Percentiles rank a stretch among this genome's conserved stretches.
Conservation (phyloP, 2,797 vertebrate species). For the Octomys mimax region DNA sequence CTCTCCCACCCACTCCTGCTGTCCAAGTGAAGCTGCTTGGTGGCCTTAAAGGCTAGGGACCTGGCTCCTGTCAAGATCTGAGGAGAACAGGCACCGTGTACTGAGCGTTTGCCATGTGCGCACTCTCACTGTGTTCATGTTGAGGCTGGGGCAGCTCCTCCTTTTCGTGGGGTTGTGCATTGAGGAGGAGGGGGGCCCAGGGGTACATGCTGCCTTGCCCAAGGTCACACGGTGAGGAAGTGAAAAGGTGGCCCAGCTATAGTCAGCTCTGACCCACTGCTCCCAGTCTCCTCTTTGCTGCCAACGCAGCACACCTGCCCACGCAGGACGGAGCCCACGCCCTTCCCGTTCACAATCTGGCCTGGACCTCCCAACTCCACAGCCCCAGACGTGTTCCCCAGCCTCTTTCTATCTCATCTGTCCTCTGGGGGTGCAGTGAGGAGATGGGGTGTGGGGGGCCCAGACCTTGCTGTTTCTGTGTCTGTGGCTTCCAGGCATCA, state of each 20-base stretch:
- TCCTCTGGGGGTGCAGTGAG: background rate
- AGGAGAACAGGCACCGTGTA: background rate
- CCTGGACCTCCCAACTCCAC: background rate
- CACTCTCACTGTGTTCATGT: fast-evolving
- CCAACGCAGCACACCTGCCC: background rate
- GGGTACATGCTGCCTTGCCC: background rate
- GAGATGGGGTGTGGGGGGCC: background rate
- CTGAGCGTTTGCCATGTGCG: background rate
- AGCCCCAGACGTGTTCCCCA: no score
- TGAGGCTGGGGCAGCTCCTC: background rate
- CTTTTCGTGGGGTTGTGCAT: background rate
- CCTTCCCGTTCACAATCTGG: background rate
- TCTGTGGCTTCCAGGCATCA: background rate
- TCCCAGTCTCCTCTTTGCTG: background rate
- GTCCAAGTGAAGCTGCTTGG: background rate
- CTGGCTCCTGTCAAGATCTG: background rate
- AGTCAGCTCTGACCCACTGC: background rate
- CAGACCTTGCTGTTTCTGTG: background rate
- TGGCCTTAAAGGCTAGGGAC: background rate
- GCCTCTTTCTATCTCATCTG: background rate
- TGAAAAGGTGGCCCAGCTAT: background rate
- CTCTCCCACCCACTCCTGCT: conserved; percentile 60
- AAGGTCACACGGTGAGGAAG: background rate
- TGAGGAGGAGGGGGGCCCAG: background rate
- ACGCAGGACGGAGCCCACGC: background rate